A percentile compares a stretch with the other conserved stretches of the same genome.
phyloP scores from a whole-genome alignment of 2,113 vertebrate species.

The Anoura caudifer region DNA sequence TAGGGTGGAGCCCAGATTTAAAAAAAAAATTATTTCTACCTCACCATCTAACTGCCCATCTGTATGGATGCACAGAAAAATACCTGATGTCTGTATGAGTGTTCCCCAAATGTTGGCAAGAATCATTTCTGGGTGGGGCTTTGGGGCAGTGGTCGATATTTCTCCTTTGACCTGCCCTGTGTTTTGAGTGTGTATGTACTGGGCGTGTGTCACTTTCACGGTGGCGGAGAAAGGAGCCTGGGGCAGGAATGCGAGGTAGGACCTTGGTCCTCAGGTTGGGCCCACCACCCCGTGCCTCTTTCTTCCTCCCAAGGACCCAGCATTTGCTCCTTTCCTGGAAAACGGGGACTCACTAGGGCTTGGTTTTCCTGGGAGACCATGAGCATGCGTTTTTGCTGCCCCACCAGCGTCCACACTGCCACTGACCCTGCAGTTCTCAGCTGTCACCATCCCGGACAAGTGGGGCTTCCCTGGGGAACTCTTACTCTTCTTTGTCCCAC shows the following conservation, averaged over 20 bases:
- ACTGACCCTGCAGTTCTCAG: not conserved
- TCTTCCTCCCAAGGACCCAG: not conserved
- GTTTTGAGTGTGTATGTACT: not conserved
- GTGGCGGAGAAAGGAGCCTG: not conserved
- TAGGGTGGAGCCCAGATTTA: not conserved
- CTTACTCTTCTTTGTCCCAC: not conserved
- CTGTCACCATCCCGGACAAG: not conserved
- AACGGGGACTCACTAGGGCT: not conserved
- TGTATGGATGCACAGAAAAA: not conserved
- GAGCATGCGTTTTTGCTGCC: not conserved
- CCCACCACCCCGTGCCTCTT: not conserved
- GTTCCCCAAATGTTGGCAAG: not conserved
- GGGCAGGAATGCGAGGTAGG: not conserved
- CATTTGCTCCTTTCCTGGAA: not conserved
- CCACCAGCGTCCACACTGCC: too few relatives aligned
- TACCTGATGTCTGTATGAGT: not conserved
- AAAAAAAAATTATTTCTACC: not conserved
- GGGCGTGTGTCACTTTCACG: not conserved
- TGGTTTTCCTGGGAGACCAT: not conserved
- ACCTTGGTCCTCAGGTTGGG: not conserved
- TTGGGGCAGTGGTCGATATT: not conserved
- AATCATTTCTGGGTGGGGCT: not conserved
- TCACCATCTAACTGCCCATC: not conserved
- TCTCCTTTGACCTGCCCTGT: not conserved
- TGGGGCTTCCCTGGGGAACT: not conserved